These are phyloP conservation scores for Neoniphon sammara DNA, from an alignment of 2,797 vertebrate genomes.

Conservation along the genomic window DNA sequence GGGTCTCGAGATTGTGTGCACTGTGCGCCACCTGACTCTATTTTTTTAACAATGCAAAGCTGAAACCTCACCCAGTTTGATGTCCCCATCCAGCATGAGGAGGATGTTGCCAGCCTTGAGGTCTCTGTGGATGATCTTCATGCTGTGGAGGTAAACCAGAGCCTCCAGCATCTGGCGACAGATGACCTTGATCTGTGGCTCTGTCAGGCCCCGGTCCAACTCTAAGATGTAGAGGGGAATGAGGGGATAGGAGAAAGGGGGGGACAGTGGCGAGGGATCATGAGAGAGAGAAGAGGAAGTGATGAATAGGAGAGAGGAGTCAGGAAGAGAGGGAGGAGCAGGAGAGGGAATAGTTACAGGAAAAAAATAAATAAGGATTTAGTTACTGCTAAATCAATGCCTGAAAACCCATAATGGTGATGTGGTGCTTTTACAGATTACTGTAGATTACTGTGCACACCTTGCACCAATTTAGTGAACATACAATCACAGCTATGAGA, in stretches of 20 bases:
- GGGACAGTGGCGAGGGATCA: not conserved
- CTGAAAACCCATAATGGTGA: not conserved
- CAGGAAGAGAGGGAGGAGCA: no score
- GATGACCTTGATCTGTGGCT: slow-evolving; percentile 94
- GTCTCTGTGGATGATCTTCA: slow-evolving; percentile 98
- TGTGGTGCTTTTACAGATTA: not conserved
- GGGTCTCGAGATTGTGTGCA: no score
- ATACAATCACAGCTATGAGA: not conserved
- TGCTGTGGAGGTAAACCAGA: slow-evolving; percentile 91
- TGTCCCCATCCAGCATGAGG: slow-evolving; percentile 93
- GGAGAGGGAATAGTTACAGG: not conserved
- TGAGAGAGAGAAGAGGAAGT: not conserved
- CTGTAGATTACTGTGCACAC: not conserved
- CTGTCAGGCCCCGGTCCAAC: slow-evolving; percentile 91
- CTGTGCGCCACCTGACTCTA: not conserved
- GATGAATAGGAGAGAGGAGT: not conserved
- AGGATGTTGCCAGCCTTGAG: slow-evolving; percentile 97
- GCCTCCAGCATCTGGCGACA: slow-evolving; percentile 96
- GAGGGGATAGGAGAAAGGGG: not conserved
- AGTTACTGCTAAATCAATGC: not conserved
- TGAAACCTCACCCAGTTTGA: slow-evolving; percentile 90
- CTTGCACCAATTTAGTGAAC: not conserved
- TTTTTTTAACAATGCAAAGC: no score
- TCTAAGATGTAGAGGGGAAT: slow-evolving; percentile 78
- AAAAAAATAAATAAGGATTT: not conserved